These are phyloP conservation scores for Oncorhynchus kisutch DNA, from an alignment of 2,113 vertebrate genomes.

Conservation along the genomic window DNA sequence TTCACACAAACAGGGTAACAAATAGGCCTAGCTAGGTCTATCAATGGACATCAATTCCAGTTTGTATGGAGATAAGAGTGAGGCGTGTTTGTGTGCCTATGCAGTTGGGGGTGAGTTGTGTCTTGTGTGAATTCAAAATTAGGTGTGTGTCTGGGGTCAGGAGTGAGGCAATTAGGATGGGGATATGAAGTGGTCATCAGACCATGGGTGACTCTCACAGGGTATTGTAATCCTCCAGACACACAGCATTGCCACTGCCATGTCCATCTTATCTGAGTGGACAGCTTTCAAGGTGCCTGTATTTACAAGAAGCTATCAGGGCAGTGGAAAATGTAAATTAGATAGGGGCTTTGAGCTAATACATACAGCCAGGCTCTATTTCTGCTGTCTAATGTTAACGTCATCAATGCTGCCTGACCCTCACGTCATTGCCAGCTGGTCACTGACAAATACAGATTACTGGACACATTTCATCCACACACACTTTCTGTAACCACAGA, in stretches of 20 bases:
- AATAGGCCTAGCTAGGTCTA: too few relatives aligned
- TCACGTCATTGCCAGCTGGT: constrained; percentile 40
- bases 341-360: background rate
- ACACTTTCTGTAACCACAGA: background rate
- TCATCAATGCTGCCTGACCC: background rate
- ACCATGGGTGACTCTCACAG: background rate
- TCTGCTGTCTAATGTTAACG: too few relatives aligned
- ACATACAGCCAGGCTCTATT: too few relatives aligned
- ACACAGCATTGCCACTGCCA: background rate
- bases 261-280: background rate
- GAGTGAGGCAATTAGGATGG: background rate
- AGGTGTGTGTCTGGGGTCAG: too few relatives aligned
- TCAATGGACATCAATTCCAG: background rate
- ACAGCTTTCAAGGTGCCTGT: background rate
- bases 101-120: too few relatives aligned
- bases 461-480: too few relatives aligned
- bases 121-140: too few relatives aligned
- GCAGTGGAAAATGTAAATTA: background rate
- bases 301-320: background rate
- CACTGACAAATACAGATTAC: constrained; percentile 8
- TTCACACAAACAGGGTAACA: background rate
- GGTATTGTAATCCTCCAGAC: background rate
- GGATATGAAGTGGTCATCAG: background rate
- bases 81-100: background rate
- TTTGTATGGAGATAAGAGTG: background rate